Base-by-base conservation (phyloP, 2,113 vertebrate genomes). In the Ceuthmochares aereus region DNA sequence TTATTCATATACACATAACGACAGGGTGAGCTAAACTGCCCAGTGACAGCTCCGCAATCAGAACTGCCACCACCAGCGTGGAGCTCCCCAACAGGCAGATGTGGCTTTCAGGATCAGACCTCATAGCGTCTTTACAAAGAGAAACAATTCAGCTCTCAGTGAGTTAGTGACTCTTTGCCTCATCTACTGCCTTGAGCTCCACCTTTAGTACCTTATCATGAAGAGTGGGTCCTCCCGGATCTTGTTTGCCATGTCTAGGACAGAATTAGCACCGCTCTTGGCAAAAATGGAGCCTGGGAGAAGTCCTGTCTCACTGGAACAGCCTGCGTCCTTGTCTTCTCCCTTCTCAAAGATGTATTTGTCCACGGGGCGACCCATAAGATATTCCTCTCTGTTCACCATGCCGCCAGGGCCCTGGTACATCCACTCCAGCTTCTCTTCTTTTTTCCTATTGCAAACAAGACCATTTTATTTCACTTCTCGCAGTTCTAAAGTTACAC, bases 351-450 rank as follows among this genome's bases (percentile, higher is more conserved):
- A 99, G 90, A 99, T 98, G 7, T 99, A 99, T 55, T 99, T 99
- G 94, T 99, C 99, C 87, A 99, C 98, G 25, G 99, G 97, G 43
- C 99, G 99, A 2, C 99, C 99, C 95, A 99, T 86, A 47, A 99
- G 98, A 67, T 99, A 99, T 20, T 99, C 99, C 5, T 99, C 99
- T 36, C 99, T 98, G 96, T 98, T 99, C 96, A 99, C 98, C 98
- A 99, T 98, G 2, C 98, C 99, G 0, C 99, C 98, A 2, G 99
- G 99, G 4, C 99, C 99, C 96, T 99, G 99, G 97, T 99, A 99
- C 99, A 99, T 99, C 99, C 99, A 99, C 96, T 99, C 99, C 95
- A 99, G 67, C 14, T 99, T 99, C 87, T 99, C 99, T 95, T 99
- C 99, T 76, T 98, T 98, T 68, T 99, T 99, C 91, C 99, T 99